These are phyloP conservation scores for Mesitornis unicolor DNA, from an alignment of 2,113 vertebrate species.

Conservation along the genomic window DNA sequence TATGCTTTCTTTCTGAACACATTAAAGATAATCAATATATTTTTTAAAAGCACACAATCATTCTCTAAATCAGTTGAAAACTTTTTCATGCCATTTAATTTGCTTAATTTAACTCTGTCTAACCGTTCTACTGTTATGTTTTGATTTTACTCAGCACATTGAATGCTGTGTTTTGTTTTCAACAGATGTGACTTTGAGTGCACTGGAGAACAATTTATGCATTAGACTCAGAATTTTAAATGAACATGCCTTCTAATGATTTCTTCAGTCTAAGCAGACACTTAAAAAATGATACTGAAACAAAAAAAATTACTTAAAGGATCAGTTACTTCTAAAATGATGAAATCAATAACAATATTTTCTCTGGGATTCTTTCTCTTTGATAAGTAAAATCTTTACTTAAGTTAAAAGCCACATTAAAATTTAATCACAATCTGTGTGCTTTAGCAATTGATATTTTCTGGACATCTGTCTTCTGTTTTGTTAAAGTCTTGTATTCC, in stretches of 20 bases:
- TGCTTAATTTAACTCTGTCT: slow-evolving; percentile 76
- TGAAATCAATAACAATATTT: slow-evolving; percentile 99
- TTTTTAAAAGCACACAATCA: slow-evolving; percentile 72
- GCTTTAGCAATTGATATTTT: slow-evolving; percentile 90
- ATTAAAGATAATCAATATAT: slow-evolving; percentile 77
- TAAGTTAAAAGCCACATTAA: slow-evolving; percentile 92
- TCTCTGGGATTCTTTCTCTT: slow-evolving; percentile 84
- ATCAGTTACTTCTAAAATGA: slow-evolving; percentile 94
- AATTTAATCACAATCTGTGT: slow-evolving; percentile 94
- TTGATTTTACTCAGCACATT: slow-evolving; percentile 73
- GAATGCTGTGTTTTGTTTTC: slow-evolving; percentile 78
- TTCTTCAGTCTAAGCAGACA: slow-evolving; percentile 75
- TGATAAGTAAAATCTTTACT: slow-evolving; percentile 86
- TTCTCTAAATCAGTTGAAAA: slow-evolving; percentile 79
- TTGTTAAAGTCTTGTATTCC: slow-evolving; percentile 85
- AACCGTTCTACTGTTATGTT: slow-evolving; percentile 66
- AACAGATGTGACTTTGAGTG: slow-evolving; percentile 83
- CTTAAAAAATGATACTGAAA: slow-evolving; percentile 81
- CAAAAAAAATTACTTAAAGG: slow-evolving; percentile 89
- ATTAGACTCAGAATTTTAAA: slow-evolving; percentile 86
- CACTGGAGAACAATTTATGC: slow-evolving; percentile 79
- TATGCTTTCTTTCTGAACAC: slow-evolving; percentile 14
- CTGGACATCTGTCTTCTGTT: slow-evolving; percentile 90
- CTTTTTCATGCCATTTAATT: slow-evolving; percentile 83
- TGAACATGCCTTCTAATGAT: slow-evolving; percentile 76